Evolutionary conservation across 2,797 vertebrate species (phyloP).

Genomic region (Acipenser oxyrinchus): DNA sequence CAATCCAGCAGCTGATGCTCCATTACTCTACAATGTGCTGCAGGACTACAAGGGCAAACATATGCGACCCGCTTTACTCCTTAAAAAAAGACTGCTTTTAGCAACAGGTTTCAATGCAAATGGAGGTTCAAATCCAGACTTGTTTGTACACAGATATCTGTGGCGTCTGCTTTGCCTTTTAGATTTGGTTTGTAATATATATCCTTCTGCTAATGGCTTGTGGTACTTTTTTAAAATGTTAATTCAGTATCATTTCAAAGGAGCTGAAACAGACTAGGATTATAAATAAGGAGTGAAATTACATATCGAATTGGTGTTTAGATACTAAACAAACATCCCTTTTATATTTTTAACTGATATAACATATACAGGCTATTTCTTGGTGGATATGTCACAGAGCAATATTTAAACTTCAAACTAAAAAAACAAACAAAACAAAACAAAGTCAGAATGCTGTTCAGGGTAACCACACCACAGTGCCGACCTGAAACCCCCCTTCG

Average conservation of each 20-base stretch:
- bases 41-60: constrained; percentile 66
- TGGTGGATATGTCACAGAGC: too few relatives aligned
- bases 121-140: constrained; percentile 70
- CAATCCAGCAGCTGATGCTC: constrained; percentile 68
- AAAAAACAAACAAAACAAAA: too few relatives aligned
- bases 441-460: too few relatives aligned
- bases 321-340: not conserved
- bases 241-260: constrained; percentile 42
- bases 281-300: constrained; percentile 34
- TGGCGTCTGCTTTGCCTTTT: constrained; percentile 29
- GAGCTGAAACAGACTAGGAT: constrained; percentile 38
- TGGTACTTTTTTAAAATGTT: constrained; percentile 40
- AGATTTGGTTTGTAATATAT: constrained; percentile 30
- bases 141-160: constrained; percentile 53
- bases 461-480: too few relatives aligned
- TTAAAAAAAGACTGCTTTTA: constrained; percentile 61
- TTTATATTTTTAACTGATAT: not conserved
- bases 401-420: too few relatives aligned
- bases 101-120: constrained; percentile 75
- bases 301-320: constrained; percentile 23
- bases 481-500: too few relatives aligned
- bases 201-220: constrained; percentile 24
- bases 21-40: constrained; percentile 55
- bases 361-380: too few relatives aligned
- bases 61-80: constrained; percentile 63